Evolutionary conservation across 2,888 invertebrate species (phyloP).

Genomic region (Melitaea athalia): DNA sequence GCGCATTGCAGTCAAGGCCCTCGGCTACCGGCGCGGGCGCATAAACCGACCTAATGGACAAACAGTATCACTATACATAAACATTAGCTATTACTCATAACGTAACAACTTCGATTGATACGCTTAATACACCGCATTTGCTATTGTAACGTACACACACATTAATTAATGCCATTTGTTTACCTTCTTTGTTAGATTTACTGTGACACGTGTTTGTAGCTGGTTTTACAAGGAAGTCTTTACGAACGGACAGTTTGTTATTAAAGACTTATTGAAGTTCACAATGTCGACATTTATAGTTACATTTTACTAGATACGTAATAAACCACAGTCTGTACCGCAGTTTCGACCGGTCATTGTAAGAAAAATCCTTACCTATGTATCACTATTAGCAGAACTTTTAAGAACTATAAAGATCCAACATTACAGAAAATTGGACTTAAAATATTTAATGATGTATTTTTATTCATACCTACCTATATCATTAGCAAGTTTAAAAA

Average conservation of each 20-base stretch:
- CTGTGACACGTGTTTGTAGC: slow-evolving; percentile 13
- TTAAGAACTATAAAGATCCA: too few relatives aligned
- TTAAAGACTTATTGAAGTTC: neutral
- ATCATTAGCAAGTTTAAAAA: too few relatives aligned
- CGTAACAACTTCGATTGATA: slow-evolving; percentile 25
- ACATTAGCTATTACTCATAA: slow-evolving; percentile 42
- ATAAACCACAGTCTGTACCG: neutral
- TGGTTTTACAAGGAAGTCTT: slow-evolving; percentile 25
- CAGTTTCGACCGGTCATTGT: too few relatives aligned
- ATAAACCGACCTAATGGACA: slow-evolving; percentile 50
- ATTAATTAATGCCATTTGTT: slow-evolving; percentile 23
- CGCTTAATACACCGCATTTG: slow-evolving; percentile 12
- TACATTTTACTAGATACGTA: neutral
- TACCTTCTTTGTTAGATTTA: slow-evolving; percentile 22
- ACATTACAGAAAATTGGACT: too few relatives aligned
- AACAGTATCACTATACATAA: slow-evolving; percentile 50
- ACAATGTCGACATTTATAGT: neutral
- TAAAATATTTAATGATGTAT: too few relatives aligned
- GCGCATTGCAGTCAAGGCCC: slow-evolving; percentile 81
- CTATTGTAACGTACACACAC: slow-evolving; percentile 12
- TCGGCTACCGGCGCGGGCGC: slow-evolving; percentile 50
- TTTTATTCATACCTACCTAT: too few relatives aligned
- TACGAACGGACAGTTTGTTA: neutral
- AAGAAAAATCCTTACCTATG: too few relatives aligned
- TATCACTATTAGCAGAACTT: too few relatives aligned